Percentiles rank a stretch among this genome's conserved stretches.
Evolutionary conservation across 2,888 invertebrate species (phyloP).

Genomic region (Meiosimyza platycephala): DNA sequence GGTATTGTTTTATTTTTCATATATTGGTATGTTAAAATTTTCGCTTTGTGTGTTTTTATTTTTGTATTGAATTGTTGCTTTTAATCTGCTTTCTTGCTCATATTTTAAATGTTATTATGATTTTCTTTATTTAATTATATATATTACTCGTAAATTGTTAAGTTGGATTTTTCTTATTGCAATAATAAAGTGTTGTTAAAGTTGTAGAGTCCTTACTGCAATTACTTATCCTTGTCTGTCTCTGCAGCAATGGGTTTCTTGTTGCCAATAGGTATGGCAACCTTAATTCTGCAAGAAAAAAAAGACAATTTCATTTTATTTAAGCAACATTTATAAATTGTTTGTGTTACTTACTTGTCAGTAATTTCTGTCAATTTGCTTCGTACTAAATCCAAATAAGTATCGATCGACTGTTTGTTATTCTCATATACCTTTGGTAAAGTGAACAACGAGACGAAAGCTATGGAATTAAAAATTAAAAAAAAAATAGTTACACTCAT

Average conservation of each 20-base stretch:
- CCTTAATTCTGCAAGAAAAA: slow-evolving; percentile 78
- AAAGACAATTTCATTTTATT: slow-evolving; percentile 35
- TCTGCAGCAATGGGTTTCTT: slow-evolving; percentile 77
- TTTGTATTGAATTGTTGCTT: slow-evolving; percentile 34
- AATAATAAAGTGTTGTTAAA: slow-evolving; percentile 52
- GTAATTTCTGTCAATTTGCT: slow-evolving; percentile 89
- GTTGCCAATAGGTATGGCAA: slow-evolving; percentile 89
- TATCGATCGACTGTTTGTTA: slow-evolving; percentile 93
- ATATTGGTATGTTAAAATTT: slow-evolving; percentile 21
- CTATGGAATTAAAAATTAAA: slow-evolving; percentile 68
- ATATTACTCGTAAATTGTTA: slow-evolving; percentile 37
- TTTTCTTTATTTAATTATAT: slow-evolving; percentile 26
- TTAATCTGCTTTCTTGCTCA: slow-evolving; percentile 34
- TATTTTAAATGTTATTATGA: slow-evolving; percentile 17
- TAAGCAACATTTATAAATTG: neutral
- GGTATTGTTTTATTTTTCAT: slow-evolving; percentile 37
- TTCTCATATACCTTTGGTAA: slow-evolving; percentile 96
- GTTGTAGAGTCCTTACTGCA: slow-evolving; percentile 46
- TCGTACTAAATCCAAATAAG: slow-evolving; percentile 87
- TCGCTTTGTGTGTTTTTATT: slow-evolving; percentile 35
- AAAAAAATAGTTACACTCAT: slow-evolving; percentile 54
- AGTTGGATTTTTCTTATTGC: slow-evolving; percentile 49
- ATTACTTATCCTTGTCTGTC: slow-evolving; percentile 86
- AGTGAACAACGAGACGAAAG: slow-evolving; percentile 92
- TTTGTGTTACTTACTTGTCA: slow-evolving; percentile 77